Conservation (phyloP, 2,113 vertebrate species). For the Lepisosteus oculatus region DNA sequence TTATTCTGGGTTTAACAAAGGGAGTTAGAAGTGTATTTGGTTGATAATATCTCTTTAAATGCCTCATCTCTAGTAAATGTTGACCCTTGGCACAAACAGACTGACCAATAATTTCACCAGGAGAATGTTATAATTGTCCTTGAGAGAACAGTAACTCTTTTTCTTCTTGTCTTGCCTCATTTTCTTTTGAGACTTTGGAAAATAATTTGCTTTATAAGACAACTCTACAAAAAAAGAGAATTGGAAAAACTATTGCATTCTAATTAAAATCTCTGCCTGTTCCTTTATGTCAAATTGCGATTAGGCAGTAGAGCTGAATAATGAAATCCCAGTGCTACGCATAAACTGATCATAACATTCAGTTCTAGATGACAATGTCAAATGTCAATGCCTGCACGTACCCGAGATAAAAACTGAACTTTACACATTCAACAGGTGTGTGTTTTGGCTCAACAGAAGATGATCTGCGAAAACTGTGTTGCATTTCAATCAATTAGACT, state of each 20-base stretch:
- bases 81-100: not conserved
- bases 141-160: not conserved
- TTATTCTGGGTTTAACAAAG: too few species aligned
- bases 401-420: too few species aligned
- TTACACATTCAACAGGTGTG: too few species aligned
- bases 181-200: not conserved
- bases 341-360: too few species aligned
- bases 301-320: constrained; percentile 15
- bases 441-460: too few species aligned
- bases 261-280: constrained; percentile 3
- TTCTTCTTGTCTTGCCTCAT: not conserved
- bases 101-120: not conserved
- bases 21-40: not conserved
- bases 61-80: not conserved
- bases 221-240: not conserved
- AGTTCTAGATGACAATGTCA: too few species aligned
- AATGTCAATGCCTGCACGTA: too few species aligned
- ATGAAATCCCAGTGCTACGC: not conserved
- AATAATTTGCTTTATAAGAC: constrained; percentile 1
- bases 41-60: not conserved
- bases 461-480: too few species aligned
- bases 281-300: constrained; percentile 3
- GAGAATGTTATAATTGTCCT: not conserved
- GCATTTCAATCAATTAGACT: too few species aligned
- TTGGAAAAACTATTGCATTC: not conserved